A percentile compares a stretch with the other conserved stretches of the same genome.
phyloP scores from a whole-genome alignment of 1,140 invertebrate genomes.

The Cyphomyrmex costatus region DNA sequence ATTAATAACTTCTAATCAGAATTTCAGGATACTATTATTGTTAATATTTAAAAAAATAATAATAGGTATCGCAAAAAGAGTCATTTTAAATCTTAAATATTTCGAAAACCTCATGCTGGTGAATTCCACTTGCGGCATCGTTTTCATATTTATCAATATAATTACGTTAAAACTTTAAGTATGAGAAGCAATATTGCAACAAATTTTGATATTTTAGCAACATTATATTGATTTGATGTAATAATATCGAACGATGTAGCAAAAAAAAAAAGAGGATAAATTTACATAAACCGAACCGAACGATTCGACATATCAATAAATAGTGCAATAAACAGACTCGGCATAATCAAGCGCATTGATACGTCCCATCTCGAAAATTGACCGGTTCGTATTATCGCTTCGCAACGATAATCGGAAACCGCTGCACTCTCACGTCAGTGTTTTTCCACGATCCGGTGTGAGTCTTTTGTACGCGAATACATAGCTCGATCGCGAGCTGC shows the following conservation, averaged over 20 bases:
- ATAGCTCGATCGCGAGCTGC: neutral
- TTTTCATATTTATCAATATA: too few relatives aligned
- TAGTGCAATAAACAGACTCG: neutral
- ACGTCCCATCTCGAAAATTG: neutral
- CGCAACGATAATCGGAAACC: constrained; percentile 15
- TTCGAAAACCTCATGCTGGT: too few relatives aligned
- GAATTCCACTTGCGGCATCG: too few relatives aligned
- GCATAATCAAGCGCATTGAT: neutral
- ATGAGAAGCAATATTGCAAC: too few relatives aligned
- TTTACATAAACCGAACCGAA: neutral
- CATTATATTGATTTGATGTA: neutral
- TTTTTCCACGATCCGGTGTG: constrained; percentile 43
- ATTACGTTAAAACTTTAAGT: too few relatives aligned
- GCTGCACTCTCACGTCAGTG: constrained; percentile 15
- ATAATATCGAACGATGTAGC: neutral
- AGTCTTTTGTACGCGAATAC: neutral
- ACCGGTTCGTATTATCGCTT: constrained; percentile 12
- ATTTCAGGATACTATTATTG: too few relatives aligned
- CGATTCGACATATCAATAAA: neutral
- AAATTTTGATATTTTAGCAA: too few relatives aligned
- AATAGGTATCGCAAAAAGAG: too few relatives aligned
- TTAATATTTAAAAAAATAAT: too few relatives aligned
- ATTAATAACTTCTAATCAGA: too few relatives aligned
- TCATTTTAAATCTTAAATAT: too few relatives aligned
- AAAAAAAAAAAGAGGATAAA: neutral